Evolutionary conservation across 2,113 vertebrate species (phyloP), one percentile per base, ranked within the genome.

Genomic region (Hydrolagus affinis): DNA sequence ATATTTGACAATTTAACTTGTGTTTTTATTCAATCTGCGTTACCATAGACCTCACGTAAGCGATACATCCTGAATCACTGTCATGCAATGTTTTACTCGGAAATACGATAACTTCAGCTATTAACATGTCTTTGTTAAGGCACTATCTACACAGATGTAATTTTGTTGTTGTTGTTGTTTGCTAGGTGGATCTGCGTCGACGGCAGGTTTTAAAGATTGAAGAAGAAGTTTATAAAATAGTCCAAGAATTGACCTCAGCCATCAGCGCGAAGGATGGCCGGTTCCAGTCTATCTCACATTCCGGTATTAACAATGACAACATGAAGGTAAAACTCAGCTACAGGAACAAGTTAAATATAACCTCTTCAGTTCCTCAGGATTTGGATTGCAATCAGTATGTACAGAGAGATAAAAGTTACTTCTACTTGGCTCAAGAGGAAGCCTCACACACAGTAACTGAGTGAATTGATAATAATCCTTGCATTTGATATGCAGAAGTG

Each of bases 211-310:
- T 94, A 83, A 93, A 90, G 87, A 89, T 89, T 0, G 91, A 95
- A 86, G 93, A 94, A 62, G 94, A 95, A 85, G 94, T 95, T 9
- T 94, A 94, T 88, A 91, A 89, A 85, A 88, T 94, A 15, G 88
- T 95, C 66, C 90, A 94, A 77, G 87, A 88, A 11, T 86, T 96
- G 87, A 96, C 95, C 0, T 8, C 89, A 3, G 94, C 94, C 72
- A 93, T 96, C 89, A 95, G 95, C 87, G 85, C n/a, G 86, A 94
- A 91, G 76, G 95, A 95, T 8, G 19, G 86, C 0, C 89, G 94
- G 60, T 96, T 96, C 89, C 94, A 95, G 87, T 89, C 91, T 0
- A 91, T 95, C 89, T 92, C 92, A 85, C 90, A 90, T 88, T 93
- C 94, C 75, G 92, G 91, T 64, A 90, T 92, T 11, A 91, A 95